Percentiles rank a stretch among this genome's conserved stretches.
Conservation (phyloP, 2,113 vertebrate genomes). For the cattle (Bos taurus) region DNA sequence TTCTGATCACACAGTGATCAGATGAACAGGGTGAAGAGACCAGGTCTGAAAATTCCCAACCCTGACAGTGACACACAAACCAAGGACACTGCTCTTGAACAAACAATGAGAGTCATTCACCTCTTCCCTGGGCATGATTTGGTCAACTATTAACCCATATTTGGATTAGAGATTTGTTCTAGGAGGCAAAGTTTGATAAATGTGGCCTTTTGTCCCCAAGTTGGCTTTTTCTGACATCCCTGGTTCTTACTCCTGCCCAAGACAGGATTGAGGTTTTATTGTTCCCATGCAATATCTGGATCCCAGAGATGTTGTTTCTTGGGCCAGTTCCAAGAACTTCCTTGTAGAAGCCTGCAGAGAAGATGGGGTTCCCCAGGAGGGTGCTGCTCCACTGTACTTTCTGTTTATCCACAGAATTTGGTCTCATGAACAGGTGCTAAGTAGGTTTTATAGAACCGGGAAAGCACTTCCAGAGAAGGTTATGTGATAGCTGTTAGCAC, state of each 20-base stretch:
- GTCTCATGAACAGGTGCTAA: not conserved
- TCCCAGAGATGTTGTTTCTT: not conserved
- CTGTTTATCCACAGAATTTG: not conserved
- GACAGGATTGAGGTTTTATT: not conserved
- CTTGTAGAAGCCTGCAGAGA: not conserved
- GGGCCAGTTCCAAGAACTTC: not conserved
- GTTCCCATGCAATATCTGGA: not conserved
- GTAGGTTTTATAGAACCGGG: not conserved
- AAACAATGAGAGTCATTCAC: conserved; percentile 40
- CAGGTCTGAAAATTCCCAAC: not conserved
- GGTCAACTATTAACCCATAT: conserved; percentile 39
- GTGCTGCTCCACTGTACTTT: not conserved
- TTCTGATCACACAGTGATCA: conserved; percentile 23
- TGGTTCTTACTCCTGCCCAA: not conserved
- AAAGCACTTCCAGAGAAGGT: not conserved
- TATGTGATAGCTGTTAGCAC: not conserved
- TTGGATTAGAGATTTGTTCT: not conserved
- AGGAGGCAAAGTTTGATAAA: not conserved
- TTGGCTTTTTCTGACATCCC: not conserved
- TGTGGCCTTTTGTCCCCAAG: not conserved
- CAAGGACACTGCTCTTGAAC: not conserved
- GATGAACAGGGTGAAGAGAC: not conserved
- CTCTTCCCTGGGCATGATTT: not conserved
- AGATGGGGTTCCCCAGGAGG: not conserved
- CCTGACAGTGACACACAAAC: not conserved